Percentiles rank a stretch among this genome's conserved stretches.
phyloP scores from a whole-genome alignment of 2,113 vertebrate genomes.

The Turnix velox region DNA sequence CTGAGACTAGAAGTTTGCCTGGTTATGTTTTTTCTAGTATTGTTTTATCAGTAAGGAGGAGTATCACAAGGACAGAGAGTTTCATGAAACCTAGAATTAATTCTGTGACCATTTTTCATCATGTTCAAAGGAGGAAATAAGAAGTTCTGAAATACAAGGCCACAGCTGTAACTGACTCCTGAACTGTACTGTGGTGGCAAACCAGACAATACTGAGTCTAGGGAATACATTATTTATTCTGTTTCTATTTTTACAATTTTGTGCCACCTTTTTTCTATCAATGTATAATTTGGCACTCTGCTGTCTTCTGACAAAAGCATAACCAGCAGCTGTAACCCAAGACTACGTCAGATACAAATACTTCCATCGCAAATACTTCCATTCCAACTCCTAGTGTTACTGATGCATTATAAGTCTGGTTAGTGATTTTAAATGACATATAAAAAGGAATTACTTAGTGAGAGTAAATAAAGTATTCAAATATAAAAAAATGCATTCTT shows the following conservation, averaged over 20 bases:
- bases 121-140: not conserved
- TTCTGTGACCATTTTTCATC: not conserved
- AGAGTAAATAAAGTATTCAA: not conserved
- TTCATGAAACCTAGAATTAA: not conserved
- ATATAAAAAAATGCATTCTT: not conserved
- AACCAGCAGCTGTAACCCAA: not conserved
- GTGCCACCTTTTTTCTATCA: not conserved
- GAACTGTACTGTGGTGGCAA: not conserved
- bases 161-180: not conserved
- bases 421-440: not conserved
- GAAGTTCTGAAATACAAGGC: not conserved
- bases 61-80: not conserved
- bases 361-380: not conserved
- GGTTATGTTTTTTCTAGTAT: not conserved
- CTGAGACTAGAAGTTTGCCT: not conserved
- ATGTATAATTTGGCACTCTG: not conserved
- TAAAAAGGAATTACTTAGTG: not conserved
- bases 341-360: not conserved
- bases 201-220: not conserved
- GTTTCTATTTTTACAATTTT: not conserved
- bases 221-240: not conserved
- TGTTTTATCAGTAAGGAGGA: not conserved
- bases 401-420: not conserved
- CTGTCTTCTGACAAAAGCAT: not conserved
- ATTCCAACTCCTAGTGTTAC: not conserved